These are phyloP conservation scores for Rattus rattus DNA, from an alignment of 2,113 vertebrate species.

Conservation along the genomic window DNA sequence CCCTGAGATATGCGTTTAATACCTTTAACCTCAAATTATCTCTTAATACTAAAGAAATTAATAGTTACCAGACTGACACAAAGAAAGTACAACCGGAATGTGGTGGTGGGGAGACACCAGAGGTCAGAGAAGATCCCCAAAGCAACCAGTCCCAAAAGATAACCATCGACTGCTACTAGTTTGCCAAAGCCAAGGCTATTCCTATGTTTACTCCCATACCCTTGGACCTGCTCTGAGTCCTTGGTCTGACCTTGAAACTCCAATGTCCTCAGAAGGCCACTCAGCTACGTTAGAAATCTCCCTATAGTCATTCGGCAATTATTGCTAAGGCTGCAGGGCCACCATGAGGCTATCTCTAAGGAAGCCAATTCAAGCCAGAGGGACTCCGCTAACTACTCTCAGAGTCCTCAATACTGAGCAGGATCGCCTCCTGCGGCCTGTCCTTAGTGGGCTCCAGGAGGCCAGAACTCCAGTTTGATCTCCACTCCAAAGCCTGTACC, in stretches of 20 bases:
- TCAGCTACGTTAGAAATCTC: rapidly evolving
- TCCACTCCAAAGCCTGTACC: not conserved
- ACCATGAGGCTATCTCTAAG: rapidly evolving
- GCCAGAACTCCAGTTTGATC: not conserved
- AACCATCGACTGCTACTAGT: not conserved
- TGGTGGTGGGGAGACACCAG: not conserved
- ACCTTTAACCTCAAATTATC: conserved; percentile 17
- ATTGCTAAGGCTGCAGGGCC: not conserved
- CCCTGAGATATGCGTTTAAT: not conserved
- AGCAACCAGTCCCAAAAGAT: not conserved
- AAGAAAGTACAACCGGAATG: not conserved
- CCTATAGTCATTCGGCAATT: not conserved
- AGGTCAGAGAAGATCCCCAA: not conserved
- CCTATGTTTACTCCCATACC: not conserved
- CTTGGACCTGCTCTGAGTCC: no score
- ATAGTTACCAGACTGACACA: not conserved
- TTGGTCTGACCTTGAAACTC: not conserved
- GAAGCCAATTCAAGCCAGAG: rapidly evolving
- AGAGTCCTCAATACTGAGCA: not conserved
- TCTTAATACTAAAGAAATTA: not conserved
- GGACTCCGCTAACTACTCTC: not conserved
- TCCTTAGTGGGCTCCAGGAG: not conserved
- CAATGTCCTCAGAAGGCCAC: not conserved
- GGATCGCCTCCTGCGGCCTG: rapidly evolving
- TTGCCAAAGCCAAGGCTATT: not conserved